phyloP scores from a whole-genome alignment of 2,797 vertebrate genomes.

The Phoeniculus purpureus region DNA sequence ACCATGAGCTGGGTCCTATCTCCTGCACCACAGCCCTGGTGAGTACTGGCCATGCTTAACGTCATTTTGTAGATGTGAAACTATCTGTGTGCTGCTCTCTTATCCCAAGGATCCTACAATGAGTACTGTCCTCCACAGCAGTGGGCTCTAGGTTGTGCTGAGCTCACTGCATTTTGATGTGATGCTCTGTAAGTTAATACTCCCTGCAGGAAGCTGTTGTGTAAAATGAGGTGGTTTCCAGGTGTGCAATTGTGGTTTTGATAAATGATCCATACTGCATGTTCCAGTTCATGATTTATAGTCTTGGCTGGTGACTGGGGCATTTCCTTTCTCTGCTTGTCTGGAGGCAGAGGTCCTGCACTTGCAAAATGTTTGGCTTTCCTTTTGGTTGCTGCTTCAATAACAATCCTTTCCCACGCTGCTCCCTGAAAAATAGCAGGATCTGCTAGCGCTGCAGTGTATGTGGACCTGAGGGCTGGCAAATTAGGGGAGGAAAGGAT shows the following conservation, averaged over 20 bases:
- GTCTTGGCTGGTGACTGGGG: not conserved
- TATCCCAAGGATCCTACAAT: not conserved
- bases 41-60: not conserved
- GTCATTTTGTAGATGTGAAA: not conserved
- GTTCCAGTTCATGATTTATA: not conserved
- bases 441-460: not conserved
- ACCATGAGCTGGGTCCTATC: not conserved
- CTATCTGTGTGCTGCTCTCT: rapidly evolving
- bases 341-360: not conserved
- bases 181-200: not conserved
- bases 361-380: not conserved
- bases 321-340: not conserved
- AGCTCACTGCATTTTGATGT: not conserved
- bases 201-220: not conserved
- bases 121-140: not conserved
- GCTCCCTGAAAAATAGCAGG: not conserved
- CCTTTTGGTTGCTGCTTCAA: not conserved
- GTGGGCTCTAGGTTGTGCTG: not conserved
- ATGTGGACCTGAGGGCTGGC: not conserved
- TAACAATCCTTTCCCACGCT: not conserved
- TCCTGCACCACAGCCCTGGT: not conserved
- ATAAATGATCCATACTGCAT: not conserved
- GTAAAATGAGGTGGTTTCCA: not conserved
- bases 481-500: not conserved
- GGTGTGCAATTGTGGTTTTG: not conserved